These are phyloP conservation scores for Cyanoramphus novaezelandiae DNA, from an alignment of 2,113 vertebrate genomes.

Conservation along the genomic window DNA sequence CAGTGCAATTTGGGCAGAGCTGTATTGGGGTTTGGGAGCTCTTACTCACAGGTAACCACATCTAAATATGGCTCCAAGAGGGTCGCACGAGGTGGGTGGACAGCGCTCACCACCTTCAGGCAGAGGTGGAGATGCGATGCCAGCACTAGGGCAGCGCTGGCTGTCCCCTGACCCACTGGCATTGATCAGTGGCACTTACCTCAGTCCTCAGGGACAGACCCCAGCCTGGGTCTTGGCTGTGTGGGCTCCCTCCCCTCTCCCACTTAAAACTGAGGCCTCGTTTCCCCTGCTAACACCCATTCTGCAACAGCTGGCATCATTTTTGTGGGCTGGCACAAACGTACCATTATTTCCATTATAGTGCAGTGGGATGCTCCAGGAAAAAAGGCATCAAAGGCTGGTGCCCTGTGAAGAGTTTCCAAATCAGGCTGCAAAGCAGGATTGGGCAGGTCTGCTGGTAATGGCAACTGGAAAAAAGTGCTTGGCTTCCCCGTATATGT, in stretches of 20 bases:
- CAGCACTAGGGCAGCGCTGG: rapidly evolving
- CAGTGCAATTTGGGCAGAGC: rapidly evolving
- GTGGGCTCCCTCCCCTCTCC: not conserved
- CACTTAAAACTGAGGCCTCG: not conserved
- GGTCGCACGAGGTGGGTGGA: not conserved
- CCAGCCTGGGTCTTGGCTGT: not conserved
- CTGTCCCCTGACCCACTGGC: not conserved
- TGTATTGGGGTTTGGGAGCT: not conserved
- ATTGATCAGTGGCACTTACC: not conserved
- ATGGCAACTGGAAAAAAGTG: not conserved
- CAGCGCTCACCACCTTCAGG: not conserved
- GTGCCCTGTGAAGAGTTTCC: not conserved
- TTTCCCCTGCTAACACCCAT: not conserved
- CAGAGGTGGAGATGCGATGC: rapidly evolving
- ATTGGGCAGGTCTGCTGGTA: not conserved
- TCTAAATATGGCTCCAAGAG: not conserved
- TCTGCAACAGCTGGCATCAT: not conserved
- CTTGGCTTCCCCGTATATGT: not conserved
- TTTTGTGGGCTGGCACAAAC: not conserved
- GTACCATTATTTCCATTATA: not conserved
- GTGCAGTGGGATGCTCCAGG: not conserved
- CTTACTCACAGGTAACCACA: not conserved
- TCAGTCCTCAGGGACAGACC: not conserved
- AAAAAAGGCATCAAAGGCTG: not conserved
- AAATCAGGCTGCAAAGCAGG: not conserved